These are phyloP conservation scores for Odocoileus hemionus DNA, from an alignment of 2,113 vertebrate species.

Conservation along the genomic window DNA sequence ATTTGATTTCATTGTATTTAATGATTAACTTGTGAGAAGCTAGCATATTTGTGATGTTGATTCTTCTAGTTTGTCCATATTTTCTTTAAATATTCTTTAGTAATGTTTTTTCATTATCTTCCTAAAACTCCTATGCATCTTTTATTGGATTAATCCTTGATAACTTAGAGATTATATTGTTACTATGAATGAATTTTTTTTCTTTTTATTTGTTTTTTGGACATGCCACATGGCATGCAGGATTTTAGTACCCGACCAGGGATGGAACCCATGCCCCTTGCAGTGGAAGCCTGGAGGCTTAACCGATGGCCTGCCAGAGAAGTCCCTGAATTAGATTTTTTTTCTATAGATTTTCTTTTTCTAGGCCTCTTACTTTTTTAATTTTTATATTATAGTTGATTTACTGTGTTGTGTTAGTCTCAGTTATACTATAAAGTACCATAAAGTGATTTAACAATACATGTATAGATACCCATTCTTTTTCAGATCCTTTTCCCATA, in stretches of 20 bases:
- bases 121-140: neutral
- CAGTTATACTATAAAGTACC: neutral
- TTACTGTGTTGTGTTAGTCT: neutral
- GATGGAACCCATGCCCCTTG: neutral
- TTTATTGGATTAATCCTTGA: neutral
- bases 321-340: neutral
- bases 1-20: neutral
- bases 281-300: neutral
- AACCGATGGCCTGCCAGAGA: neutral
- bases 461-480: neutral
- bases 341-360: neutral
- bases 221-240: neutral
- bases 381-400: neutral
- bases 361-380: neutral
- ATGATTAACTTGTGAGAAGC: neutral
- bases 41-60: neutral
- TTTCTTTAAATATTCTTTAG: neutral
- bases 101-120: neutral
- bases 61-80: neutral
- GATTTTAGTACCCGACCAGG: neutral
- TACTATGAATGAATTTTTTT: neutral
- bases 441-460: neutral
- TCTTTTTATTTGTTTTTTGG: neutral
- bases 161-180: neutral
- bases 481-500: neutral